These are phyloP conservation scores for Cephalopholis sonnerati DNA, from an alignment of 2,113 vertebrate genomes.

Conservation along the genomic window DNA sequence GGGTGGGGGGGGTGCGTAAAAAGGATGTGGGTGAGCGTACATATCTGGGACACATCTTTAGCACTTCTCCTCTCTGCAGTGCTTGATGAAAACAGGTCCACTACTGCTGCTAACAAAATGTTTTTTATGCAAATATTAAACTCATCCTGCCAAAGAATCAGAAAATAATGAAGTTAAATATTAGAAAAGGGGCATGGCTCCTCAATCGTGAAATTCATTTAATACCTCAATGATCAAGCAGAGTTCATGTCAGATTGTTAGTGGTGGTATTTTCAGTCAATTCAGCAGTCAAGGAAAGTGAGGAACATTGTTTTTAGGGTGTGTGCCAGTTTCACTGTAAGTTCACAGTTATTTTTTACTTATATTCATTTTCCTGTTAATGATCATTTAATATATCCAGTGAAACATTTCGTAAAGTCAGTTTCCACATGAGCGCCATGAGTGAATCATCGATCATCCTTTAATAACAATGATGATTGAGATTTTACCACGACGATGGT, in stretches of 20 bases:
- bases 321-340: too few relatives aligned
- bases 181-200: background rate
- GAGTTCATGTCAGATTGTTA: background rate
- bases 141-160: background rate
- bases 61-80: background rate
- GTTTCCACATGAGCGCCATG: too few relatives aligned
- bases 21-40: background rate
- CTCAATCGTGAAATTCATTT: background rate
- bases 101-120: background rate
- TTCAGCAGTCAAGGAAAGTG: background rate
- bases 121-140: background rate
- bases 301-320: too few relatives aligned
- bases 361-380: too few relatives aligned
- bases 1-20: background rate
- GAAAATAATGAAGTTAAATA: background rate
- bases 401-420: too few relatives aligned
- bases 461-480: too few relatives aligned
- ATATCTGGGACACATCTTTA: constrained; percentile 1
- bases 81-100: background rate
- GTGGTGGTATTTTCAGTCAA: background rate
- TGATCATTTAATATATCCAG: too few relatives aligned
- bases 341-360: too few relatives aligned
- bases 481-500: too few relatives aligned
- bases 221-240: background rate
- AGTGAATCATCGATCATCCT: too few relatives aligned